These are phyloP conservation scores for Cyphomyrmex costatus DNA, from an alignment of 1,140 invertebrate species.

Conservation along the genomic window DNA sequence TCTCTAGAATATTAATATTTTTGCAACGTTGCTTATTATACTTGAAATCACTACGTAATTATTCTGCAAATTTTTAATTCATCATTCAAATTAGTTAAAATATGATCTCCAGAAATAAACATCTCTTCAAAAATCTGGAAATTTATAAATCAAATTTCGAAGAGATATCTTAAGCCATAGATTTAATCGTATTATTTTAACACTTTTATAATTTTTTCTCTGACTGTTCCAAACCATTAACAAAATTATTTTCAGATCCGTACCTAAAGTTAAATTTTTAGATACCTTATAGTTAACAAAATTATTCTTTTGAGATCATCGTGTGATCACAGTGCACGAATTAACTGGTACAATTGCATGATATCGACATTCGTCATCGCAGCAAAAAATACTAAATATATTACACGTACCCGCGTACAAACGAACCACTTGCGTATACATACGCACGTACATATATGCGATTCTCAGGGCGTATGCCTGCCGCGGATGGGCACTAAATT, in stretches of 20 bases:
- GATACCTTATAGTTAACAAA: too few relatives aligned
- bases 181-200: background rate
- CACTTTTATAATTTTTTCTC: background rate
- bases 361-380: conserved; percentile 15
- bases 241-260: too few relatives aligned
- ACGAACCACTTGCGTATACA: conserved; percentile 32
- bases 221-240: background rate
- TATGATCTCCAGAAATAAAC: background rate
- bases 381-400: conserved; percentile 67
- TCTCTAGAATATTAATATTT: too few relatives aligned
- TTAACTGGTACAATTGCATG: conserved; percentile 40
- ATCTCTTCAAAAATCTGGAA: background rate
- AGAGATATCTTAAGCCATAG: background rate
- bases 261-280: too few relatives aligned
- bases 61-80: conserved; percentile 12
- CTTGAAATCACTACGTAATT: too few relatives aligned
- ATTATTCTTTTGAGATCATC: too few relatives aligned
- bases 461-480: conserved; percentile 72
- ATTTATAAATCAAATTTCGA: conserved; percentile 20
- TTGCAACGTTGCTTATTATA: too few relatives aligned
- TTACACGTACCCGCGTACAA: conserved; percentile 55
- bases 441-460: conserved; percentile 67
- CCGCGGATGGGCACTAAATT: conserved; percentile 77
- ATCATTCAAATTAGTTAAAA: background rate
- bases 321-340: background rate